A percentile compares a stretch with the other conserved stretches of the same genome.
Conservation (phyloP, 30 jellyfish, hydroid and myxozoan species). For the Cassiopea andromeda region DNA sequence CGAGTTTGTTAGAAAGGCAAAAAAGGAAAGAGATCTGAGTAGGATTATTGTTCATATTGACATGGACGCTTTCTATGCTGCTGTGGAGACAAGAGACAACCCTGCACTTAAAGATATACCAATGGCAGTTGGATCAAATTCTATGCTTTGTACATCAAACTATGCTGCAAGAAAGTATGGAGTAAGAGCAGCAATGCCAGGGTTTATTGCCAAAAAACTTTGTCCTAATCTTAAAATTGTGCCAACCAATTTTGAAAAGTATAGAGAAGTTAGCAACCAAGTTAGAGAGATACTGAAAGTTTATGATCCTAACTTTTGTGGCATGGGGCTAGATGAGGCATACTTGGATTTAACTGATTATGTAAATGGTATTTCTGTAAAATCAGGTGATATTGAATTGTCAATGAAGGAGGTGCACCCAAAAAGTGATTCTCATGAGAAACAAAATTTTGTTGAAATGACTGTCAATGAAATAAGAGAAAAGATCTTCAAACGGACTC, state of each 20-base stretch:
- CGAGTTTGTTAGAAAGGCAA: slow-evolving; percentile 32
- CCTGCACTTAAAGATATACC: slow-evolving; percentile 84
- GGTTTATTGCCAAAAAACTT: slow-evolving; percentile 93
- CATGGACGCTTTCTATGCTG: slow-evolving; percentile 99
- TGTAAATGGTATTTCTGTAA: slow-evolving; percentile 3
- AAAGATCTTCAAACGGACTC: slow-evolving; percentile 65
- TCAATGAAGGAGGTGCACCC: neutral
- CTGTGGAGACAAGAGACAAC: slow-evolving; percentile 95
- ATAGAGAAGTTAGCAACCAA: slow-evolving; percentile 75
- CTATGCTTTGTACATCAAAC: slow-evolving; percentile 92
- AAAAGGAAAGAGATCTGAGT: slow-evolving; percentile 68
- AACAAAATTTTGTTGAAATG: slow-evolving; percentile 44
- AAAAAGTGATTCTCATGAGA: neutral
- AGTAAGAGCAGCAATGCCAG: slow-evolving; percentile 99
- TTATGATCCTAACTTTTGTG: slow-evolving; percentile 90
- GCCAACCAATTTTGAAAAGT: slow-evolving; percentile 82
- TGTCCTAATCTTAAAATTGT: slow-evolving; percentile 91
- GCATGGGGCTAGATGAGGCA: slow-evolving; percentile 95
- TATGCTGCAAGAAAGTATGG: slow-evolving; percentile 94
- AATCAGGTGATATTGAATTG: neutral
- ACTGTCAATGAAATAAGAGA: slow-evolving; percentile 80
- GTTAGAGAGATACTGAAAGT: slow-evolving; percentile 65
- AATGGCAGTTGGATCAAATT: slow-evolving; percentile 97
- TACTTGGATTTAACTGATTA: slow-evolving; percentile 89
- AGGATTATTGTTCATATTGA: slow-evolving; percentile 90